These are phyloP conservation scores for Henicopernis longicauda DNA, from an alignment of 2,113 vertebrate genomes.

Conservation along the genomic window DNA sequence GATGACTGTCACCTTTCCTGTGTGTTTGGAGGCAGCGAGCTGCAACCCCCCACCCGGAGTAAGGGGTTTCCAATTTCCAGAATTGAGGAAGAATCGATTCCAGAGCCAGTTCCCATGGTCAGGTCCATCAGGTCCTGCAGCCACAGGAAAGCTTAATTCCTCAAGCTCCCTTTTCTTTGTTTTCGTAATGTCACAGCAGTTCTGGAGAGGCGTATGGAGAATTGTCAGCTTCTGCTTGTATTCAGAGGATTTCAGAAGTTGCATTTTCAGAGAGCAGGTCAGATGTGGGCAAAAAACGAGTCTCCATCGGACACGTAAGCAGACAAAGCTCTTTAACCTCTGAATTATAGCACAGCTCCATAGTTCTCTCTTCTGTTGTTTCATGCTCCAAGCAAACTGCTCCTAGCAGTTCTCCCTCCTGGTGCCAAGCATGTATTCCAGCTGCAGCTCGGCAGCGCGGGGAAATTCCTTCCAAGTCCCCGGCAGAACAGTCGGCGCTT, in stretches of 20 bases:
- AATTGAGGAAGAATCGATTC: background rate
- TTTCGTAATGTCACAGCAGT: background rate
- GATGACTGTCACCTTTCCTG: background rate
- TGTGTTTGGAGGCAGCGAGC: background rate
- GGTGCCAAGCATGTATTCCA: constrained; percentile 50
- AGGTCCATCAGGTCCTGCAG: constrained; percentile 29
- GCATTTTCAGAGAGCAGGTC: constrained; percentile 44
- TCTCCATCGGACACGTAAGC: constrained; percentile 42
- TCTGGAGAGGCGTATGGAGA: constrained; percentile 52
- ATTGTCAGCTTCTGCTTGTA: constrained; percentile 10
- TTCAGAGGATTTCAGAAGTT: constrained; percentile 20
- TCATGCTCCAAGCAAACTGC: constrained; percentile 30
- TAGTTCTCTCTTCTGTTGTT: constrained; percentile 33
- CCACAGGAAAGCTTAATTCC: constrained; percentile 39
- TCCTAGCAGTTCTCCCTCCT: constrained; percentile 45
- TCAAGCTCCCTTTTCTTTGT: constrained; percentile 32
- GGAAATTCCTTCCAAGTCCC: constrained; percentile 60
- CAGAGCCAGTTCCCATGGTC: background rate
- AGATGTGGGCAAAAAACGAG: constrained; percentile 33
- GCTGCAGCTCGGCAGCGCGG: constrained; percentile 15
- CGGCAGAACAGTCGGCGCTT: constrained; percentile 54
- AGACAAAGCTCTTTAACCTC: constrained; percentile 48
- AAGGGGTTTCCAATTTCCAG: constrained; percentile 18
- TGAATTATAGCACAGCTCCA: constrained; percentile 40
- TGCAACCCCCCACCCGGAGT: background rate